These are phyloP conservation scores for Muscicapa striata DNA, from an alignment of 2,797 vertebrate genomes.

Conservation along the genomic window DNA sequence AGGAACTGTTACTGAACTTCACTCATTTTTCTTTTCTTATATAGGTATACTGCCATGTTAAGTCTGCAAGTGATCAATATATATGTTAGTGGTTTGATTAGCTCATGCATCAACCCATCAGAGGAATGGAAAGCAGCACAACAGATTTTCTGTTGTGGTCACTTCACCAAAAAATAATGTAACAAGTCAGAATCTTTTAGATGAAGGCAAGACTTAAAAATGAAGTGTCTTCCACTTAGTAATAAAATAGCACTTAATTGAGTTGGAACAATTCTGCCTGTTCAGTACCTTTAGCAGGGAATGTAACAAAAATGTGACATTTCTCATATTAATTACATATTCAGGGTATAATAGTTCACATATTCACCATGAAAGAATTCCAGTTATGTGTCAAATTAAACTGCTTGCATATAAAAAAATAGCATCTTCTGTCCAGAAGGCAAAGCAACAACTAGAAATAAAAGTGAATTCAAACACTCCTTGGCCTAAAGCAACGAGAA, in stretches of 20 bases:
- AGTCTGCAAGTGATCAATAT: neutral
- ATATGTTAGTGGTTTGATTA: neutral
- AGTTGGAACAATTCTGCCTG: constrained; percentile 39
- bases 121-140: constrained; percentile 44
- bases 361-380: constrained; percentile 72
- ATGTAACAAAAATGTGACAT: constrained; percentile 38
- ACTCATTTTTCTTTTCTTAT: neutral
- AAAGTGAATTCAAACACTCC: constrained; percentile 20
- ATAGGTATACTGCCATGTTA: neutral
- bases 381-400: constrained; percentile 70
- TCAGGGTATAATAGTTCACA: constrained; percentile 67
- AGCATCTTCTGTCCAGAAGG: constrained; percentile 49
- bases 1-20: neutral
- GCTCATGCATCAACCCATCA: neutral
- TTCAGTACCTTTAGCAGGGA: constrained; percentile 61
- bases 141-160: neutral
- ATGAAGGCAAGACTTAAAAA: constrained; percentile 44
- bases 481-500: constrained; percentile 33
- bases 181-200: constrained; percentile 52
- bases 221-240: constrained; percentile 62
- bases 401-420: constrained; percentile 51
- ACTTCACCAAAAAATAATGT: neutral
- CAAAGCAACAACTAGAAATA: constrained; percentile 26
- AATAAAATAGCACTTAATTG: constrained; percentile 55
- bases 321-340: constrained; percentile 74